Evolutionary conservation across 1,140 invertebrate genomes (phyloP).

Genomic region (Centruroides vittatus): DNA sequence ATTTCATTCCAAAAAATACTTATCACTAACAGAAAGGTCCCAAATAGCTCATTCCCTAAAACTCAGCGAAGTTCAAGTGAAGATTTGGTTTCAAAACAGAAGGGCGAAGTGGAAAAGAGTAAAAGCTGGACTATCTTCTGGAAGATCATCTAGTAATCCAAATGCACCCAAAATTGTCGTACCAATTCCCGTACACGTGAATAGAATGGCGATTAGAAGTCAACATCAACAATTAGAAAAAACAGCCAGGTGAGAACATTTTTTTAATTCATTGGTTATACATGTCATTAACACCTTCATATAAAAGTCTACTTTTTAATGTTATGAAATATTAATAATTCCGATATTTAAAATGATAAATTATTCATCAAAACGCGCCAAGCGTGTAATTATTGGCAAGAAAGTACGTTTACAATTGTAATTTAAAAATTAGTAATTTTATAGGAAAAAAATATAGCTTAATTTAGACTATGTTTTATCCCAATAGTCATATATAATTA

Average conservation of each 20-base stretch:
- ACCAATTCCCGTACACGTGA: slow-evolving; percentile 93
- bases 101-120: slow-evolving; percentile 85
- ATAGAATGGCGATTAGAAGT: slow-evolving; percentile 75
- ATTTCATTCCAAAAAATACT: slow-evolving; percentile 94
- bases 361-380: no score
- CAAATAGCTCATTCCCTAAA: slow-evolving; percentile 85
- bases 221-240: slow-evolving; percentile 91
- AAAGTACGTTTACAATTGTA: no score
- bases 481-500: no score
- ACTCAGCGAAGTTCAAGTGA: slow-evolving; percentile 87
- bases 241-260: not conserved
- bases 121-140: slow-evolving; percentile 16
- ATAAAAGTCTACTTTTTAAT: no score
- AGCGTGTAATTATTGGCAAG: no score
- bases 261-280: no score
- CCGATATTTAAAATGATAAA: no score
- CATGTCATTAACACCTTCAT: no score
- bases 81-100: slow-evolving; percentile 98
- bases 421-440: no score
- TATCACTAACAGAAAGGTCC: slow-evolving; percentile 84
- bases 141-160: slow-evolving; percentile 3
- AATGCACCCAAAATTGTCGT: slow-evolving; percentile 70
- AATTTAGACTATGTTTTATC: no score
- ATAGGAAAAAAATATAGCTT: no score
- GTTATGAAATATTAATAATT: no score